Conservation (phyloP, 2,797 vertebrate genomes). For the Helarctos malayanus region DNA sequence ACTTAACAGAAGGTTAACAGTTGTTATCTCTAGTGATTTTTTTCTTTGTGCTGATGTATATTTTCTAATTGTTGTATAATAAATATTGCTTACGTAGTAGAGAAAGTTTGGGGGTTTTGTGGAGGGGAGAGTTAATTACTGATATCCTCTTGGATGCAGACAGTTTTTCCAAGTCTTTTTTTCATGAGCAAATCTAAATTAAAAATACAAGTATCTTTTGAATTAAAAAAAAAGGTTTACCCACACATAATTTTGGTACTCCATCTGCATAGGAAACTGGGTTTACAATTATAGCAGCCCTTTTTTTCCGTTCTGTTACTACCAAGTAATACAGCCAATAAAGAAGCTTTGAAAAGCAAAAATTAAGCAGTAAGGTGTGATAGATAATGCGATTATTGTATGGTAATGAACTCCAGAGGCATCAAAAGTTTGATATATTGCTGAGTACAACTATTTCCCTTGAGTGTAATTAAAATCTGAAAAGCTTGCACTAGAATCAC, state of each 20-base stretch:
- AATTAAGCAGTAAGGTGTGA: constrained; percentile 75
- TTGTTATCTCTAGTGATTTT: background rate
- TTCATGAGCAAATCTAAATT: constrained; percentile 21
- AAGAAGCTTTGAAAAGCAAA: constrained; percentile 66
- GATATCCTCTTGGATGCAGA: background rate
- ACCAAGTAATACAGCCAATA: background rate
- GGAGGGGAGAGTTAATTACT: background rate
- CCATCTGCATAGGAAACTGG: background rate
- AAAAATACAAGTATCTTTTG: constrained; percentile 38
- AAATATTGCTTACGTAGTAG: background rate
- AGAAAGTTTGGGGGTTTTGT: background rate
- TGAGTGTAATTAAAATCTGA: constrained; percentile 77
- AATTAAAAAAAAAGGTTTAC: background rate
- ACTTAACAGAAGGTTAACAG: background rate
- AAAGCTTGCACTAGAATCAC: constrained; percentile 69
- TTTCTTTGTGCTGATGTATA: background rate
- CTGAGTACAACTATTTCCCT: constrained; percentile 65
- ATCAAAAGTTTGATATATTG: constrained; percentile 73
- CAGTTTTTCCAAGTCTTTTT: constrained; percentile 18
- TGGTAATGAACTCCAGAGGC: constrained; percentile 65
- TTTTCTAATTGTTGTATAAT: constrained; percentile 11
- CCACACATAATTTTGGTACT: background rate
- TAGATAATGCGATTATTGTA: constrained; percentile 58
- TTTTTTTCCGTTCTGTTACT: background rate
- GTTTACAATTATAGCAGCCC: background rate